phyloP scores from a whole-genome alignment of 2,888 invertebrate species.

The Perithous albicinctus region DNA sequence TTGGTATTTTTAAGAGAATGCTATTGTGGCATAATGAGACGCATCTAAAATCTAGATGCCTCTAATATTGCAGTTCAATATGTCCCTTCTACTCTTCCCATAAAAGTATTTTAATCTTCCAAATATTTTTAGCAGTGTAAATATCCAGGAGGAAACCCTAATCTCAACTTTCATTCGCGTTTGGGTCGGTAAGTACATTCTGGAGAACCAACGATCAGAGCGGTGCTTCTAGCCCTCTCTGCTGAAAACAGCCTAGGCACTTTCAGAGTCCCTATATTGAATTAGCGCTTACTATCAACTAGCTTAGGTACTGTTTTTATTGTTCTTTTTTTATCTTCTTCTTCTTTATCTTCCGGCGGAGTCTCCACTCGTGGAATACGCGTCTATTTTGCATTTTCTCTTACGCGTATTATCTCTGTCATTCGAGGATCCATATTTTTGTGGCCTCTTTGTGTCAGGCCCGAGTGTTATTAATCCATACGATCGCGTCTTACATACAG shows the following conservation, averaged over 20 bases:
- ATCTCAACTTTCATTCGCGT: constrained; percentile 39
- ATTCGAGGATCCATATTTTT: constrained; percentile 42
- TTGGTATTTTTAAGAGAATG: too few species aligned
- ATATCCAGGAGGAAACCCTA: background rate
- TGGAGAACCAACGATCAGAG: constrained; percentile 51
- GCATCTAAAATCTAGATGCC: too few species aligned
- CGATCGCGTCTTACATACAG: background rate
- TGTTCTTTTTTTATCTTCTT: constrained; percentile 53
- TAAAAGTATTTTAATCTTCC: too few species aligned
- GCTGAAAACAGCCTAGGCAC: constrained; percentile 60
- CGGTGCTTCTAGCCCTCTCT: constrained; percentile 31
- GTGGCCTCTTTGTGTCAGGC: constrained; percentile 21
- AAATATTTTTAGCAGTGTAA: too few species aligned
- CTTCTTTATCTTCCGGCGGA: constrained; percentile 73
- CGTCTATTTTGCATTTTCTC: constrained; percentile 3
- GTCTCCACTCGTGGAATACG: constrained; percentile 71
- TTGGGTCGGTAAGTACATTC: constrained; percentile 54
- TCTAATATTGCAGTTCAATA: too few species aligned
- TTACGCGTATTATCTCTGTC: constrained; percentile 38
- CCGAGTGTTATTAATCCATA: constrained; percentile 10
- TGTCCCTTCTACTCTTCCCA: too few species aligned
- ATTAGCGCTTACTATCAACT: constrained; percentile 54
- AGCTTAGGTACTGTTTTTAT: constrained; percentile 69
- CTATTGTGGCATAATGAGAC: too few species aligned
- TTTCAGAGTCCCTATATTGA: constrained; percentile 53